Evolutionary conservation across 2,888 invertebrate genomes (phyloP).

Genomic region (Sthenelais limicola): DNA sequence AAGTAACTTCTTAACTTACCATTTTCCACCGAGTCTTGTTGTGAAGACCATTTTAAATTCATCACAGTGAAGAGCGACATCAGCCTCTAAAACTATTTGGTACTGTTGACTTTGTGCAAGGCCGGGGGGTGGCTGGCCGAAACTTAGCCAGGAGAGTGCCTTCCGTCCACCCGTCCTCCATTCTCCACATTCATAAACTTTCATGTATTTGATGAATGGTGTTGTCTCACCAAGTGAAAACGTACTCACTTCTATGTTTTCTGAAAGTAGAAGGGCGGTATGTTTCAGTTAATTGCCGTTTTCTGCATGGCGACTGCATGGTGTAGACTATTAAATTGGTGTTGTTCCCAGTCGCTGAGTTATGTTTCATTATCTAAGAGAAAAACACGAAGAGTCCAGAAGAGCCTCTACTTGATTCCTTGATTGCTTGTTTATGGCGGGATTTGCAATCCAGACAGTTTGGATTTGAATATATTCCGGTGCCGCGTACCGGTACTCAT

Average conservation of each 20-base stretch:
- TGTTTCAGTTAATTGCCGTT: no score
- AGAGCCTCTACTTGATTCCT: no score
- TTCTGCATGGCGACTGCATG: no score
- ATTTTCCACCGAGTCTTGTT: conserved; percentile 72
- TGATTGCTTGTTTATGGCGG: no score
- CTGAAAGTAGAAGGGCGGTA: conserved; percentile 52
- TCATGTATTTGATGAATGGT: conserved; percentile 69
- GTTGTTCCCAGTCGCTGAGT: no score
- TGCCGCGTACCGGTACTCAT: no score
- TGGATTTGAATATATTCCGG: no score
- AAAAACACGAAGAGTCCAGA: no score
- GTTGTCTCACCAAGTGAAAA: conserved; percentile 74
- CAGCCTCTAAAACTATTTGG: conserved; percentile 74
- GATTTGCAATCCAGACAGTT: no score
- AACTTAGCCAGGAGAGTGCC: conserved; percentile 64
- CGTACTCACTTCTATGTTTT: conserved; percentile 73
- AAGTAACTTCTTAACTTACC: conserved; percentile 60
- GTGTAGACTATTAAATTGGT: no score
- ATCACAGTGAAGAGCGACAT: conserved; percentile 74
- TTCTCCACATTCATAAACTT: conserved; percentile 71
- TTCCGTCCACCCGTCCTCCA: conserved; percentile 64
- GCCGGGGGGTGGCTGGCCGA: conserved; percentile 65
- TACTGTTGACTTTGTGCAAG: conserved; percentile 69
- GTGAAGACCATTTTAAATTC: conserved; percentile 75
- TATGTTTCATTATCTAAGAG: no score